Evolutionary conservation across 2,113 vertebrate species (phyloP).

Genomic region (Tetrao urogallus): DNA sequence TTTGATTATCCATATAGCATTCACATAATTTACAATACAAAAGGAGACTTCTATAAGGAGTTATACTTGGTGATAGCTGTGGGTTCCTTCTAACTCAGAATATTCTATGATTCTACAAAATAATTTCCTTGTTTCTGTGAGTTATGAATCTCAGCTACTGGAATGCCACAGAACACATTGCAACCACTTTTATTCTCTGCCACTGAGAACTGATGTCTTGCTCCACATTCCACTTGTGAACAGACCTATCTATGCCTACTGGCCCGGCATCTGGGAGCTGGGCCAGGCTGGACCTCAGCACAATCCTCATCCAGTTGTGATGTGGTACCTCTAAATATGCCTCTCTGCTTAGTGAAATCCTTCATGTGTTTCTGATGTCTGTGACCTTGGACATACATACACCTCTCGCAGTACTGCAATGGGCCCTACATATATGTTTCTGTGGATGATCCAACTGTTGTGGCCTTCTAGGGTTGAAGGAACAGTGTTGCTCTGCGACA

Average conservation of each 20-base stretch:
- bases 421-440: not conserved
- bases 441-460: not conserved
- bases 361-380: not conserved
- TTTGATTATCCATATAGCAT: not conserved
- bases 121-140: not conserved
- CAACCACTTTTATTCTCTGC: not conserved
- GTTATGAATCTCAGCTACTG: not conserved
- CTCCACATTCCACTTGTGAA: not conserved
- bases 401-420: not conserved
- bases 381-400: not conserved
- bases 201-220: not conserved
- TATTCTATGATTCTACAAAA: not conserved
- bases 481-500: not conserved
- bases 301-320: too few species aligned
- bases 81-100: too few species aligned
- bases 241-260: not conserved
- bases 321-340: not conserved
- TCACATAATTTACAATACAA: not conserved
- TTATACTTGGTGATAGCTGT: too few species aligned
- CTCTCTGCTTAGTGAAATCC: not conserved
- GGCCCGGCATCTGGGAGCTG: too few species aligned
- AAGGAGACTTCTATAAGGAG: not conserved
- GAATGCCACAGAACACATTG: not conserved
- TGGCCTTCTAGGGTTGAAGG: not conserved
- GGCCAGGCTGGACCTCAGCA: not conserved